Percentiles rank a stretch among this genome's conserved stretches.
phyloP scores from a whole-genome alignment of 2,113 vertebrate species.

The Nannospalax galili region DNA sequence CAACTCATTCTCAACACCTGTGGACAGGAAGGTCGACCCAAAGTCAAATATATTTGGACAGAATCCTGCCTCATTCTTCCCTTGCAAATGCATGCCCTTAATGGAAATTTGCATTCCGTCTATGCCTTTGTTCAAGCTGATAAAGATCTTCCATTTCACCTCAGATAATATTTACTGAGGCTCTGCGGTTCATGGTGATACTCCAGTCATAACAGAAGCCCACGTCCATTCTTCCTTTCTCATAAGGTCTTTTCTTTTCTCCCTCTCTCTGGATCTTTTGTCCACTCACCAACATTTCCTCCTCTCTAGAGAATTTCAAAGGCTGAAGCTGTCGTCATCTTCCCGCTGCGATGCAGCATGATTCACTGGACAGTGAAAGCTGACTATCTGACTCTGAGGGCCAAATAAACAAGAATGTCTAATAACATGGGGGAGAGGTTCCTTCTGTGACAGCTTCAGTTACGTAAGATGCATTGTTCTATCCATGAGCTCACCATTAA shows the following conservation, averaged over 20 bases:
- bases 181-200: not conserved
- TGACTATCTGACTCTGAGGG: not conserved
- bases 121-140: constrained; percentile 31
- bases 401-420: constrained; percentile 47
- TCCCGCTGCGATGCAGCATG: not conserved
- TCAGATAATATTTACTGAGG: not conserved
- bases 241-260: not conserved
- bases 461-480: constrained; percentile 63
- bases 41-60: constrained; percentile 16
- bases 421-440: not conserved
- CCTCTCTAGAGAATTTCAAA: constrained; percentile 36
- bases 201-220: not conserved
- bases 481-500: constrained; percentile 63
- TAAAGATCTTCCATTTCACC: constrained; percentile 63
- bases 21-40: constrained; percentile 41
- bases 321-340: constrained; percentile 30
- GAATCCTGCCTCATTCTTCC: constrained; percentile 12
- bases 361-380: not conserved
- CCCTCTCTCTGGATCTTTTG: not conserved
- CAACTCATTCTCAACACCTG: not conserved
- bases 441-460: not conserved
- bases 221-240: not conserved
- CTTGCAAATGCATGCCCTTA: not conserved
- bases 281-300: constrained; percentile 21
- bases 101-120: not conserved